These are phyloP conservation scores for Synergus gifuensis DNA, from an alignment of 2,888 invertebrate genomes.

Conservation along the genomic window DNA sequence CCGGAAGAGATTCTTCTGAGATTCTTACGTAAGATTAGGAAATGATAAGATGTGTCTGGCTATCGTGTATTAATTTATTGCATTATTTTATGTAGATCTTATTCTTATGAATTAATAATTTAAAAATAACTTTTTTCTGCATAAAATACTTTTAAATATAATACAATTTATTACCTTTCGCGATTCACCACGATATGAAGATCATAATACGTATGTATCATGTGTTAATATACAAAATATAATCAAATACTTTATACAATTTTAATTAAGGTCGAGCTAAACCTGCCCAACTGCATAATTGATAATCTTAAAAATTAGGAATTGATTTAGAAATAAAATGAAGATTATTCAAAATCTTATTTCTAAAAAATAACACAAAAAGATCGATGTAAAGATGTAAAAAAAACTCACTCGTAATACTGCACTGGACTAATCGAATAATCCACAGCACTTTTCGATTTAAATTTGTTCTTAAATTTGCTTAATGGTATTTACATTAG, in stretches of 20 bases:
- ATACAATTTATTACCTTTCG: constrained; percentile 16
- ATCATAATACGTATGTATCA: background rate
- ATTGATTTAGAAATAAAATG: background rate
- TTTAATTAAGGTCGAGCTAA: constrained; percentile 14
- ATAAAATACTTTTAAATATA: constrained; percentile 15
- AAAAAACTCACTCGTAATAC: background rate
- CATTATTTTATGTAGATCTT: no score
- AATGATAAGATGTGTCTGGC: background rate
- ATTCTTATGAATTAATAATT: no score
- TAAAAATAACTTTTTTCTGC: no score
- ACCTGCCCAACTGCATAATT: background rate
- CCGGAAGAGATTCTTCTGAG: background rate
- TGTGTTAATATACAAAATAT: constrained; percentile 5
- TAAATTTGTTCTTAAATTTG: constrained; percentile 29
- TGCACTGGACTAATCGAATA: background rate
- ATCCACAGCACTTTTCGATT: background rate
- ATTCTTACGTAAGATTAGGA: background rate
- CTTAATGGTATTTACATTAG: constrained; percentile 47
- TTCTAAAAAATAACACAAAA: no score
- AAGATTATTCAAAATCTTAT: background rate
- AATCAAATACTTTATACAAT: constrained; percentile 10
- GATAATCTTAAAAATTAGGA: background rate
- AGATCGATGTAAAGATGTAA: background rate
- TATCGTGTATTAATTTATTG: background rate
- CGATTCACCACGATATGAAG: constrained; percentile 2